Conservation (phyloP, 2,888 invertebrate genomes). For the Torymus tubicola region DNA sequence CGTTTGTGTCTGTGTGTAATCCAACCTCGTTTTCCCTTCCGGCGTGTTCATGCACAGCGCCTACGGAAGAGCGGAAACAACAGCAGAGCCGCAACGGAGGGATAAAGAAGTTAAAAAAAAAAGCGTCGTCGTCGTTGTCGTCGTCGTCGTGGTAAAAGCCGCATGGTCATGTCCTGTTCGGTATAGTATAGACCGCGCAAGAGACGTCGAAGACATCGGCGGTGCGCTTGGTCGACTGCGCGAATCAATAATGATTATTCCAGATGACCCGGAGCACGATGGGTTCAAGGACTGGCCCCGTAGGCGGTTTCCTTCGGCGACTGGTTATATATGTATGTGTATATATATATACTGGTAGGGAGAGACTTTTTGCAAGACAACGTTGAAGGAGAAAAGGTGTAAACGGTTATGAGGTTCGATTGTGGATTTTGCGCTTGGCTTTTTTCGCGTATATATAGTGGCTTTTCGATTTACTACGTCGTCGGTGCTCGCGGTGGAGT, state of each 20-base stretch:
- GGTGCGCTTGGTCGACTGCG: constrained; percentile 31
- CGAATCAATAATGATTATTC: constrained; percentile 44
- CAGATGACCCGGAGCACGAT: neutral
- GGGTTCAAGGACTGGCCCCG: constrained; percentile 26
- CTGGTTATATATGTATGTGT: too few relatives aligned
- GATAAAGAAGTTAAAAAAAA: neutral
- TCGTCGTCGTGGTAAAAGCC: constrained; percentile 11
- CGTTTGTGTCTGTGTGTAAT: constrained; percentile 26
- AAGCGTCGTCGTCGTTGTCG: neutral
- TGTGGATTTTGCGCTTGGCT: too few relatives aligned
- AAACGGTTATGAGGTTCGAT: too few relatives aligned
- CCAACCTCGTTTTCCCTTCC: constrained; percentile 15
- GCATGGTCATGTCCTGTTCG: constrained; percentile 50
- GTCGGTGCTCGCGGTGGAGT: too few relatives aligned
- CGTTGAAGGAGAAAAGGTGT: too few relatives aligned
- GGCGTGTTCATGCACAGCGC: neutral
- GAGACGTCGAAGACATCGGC: too few relatives aligned
- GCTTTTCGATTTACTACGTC: too few relatives aligned
- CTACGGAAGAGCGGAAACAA: neutral
- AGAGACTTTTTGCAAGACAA: neutral
- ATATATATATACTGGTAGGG: too few relatives aligned
- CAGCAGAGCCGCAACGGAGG: neutral
- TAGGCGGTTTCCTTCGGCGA: neutral
- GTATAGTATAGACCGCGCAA: too few relatives aligned
- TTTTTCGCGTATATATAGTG: too few relatives aligned